Conservation (phyloP, 1,140 invertebrate species). For the Manduca sexta region DNA sequence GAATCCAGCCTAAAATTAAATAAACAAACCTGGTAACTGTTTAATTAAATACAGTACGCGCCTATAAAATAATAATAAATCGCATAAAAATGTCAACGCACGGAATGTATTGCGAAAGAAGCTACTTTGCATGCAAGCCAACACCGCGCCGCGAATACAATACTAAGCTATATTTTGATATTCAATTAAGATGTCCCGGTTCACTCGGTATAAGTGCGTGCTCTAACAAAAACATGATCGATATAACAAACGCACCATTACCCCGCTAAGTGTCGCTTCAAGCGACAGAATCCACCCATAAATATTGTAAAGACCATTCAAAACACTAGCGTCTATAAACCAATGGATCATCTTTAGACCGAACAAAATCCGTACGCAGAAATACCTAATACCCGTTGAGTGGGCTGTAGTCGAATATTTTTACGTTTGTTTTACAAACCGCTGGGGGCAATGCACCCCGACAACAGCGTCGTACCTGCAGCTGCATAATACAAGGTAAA, state of each 20-base stretch:
- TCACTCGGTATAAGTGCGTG: slow-evolving; percentile 27
- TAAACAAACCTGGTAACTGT: neutral
- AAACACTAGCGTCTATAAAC: too few species aligned
- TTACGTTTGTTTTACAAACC: neutral
- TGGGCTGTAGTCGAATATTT: too few species aligned
- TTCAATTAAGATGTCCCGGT: slow-evolving; percentile 48
- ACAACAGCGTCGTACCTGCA: slow-evolving; percentile 1
- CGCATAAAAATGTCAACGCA: slow-evolving; percentile 19
- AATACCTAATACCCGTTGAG: too few species aligned
- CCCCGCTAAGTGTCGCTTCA: too few species aligned
- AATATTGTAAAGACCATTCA: too few species aligned
- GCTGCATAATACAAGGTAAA: slow-evolving; percentile 6
- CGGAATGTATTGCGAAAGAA: slow-evolving; percentile 49
- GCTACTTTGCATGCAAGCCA: slow-evolving; percentile 41
- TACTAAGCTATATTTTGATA: slow-evolving; percentile 50
- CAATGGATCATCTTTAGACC: too few species aligned
- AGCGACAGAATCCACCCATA: too few species aligned
- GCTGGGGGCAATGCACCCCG: slow-evolving; percentile 7
- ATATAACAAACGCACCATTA: slow-evolving; percentile 10
- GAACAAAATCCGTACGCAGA: too few species aligned
- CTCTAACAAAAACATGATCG: slow-evolving; percentile 16
- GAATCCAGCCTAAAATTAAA: neutral
- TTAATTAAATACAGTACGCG: neutral
- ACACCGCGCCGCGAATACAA: slow-evolving; percentile 35
- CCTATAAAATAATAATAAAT: neutral